Conservation (phyloP, 2,888 invertebrate species). For the Pseudococcus jackbeardsleyi region DNA sequence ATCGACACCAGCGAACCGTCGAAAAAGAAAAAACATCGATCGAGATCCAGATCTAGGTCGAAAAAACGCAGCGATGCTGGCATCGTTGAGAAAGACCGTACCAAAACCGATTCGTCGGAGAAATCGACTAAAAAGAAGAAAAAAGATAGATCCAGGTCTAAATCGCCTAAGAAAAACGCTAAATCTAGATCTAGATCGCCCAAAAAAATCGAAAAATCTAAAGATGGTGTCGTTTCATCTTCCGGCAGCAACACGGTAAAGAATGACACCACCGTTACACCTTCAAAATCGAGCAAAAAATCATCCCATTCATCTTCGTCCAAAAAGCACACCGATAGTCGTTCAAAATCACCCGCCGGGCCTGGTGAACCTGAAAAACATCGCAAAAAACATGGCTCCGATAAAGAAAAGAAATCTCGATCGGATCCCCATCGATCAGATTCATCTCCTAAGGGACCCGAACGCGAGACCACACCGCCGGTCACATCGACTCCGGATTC, state of each 20-base stretch:
- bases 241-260: not conserved
- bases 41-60: slow-evolving; percentile 24
- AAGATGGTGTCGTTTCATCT: not conserved
- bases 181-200: not conserved
- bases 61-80: not conserved
- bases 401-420: not conserved
- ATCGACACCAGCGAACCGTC: not conserved
- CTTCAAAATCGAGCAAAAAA: not conserved
- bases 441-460: not conserved
- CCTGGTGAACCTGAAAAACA: not conserved
- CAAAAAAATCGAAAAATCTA: slow-evolving; percentile 9
- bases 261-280: too few relatives aligned
- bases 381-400: slow-evolving; percentile 6
- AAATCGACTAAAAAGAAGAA: slow-evolving; percentile 3
- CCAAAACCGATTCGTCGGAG: not conserved
- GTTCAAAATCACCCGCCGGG: not conserved
- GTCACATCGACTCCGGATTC: not conserved
- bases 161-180: too few relatives aligned
- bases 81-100: not conserved
- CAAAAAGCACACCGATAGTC: not conserved
- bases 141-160: not conserved
- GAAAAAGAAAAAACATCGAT: slow-evolving; percentile 19
- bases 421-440: too few relatives aligned
- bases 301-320: not conserved
- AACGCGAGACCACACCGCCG: not conserved